Evolutionary conservation across 2,113 vertebrate species (phyloP).

Genomic region (Pseudorasbora parva): DNA sequence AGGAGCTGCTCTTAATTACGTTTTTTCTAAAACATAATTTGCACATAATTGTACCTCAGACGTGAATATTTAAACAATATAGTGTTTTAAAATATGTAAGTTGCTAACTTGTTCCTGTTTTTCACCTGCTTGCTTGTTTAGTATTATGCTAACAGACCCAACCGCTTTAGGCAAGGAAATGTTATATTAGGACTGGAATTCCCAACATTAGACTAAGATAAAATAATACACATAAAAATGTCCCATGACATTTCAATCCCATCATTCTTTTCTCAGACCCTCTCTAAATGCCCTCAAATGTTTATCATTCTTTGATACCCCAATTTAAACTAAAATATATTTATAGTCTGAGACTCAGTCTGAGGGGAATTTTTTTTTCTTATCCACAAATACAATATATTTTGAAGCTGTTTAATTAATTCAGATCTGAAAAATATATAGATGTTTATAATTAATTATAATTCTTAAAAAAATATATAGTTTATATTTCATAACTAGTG

Average conservation of each 20-base stretch:
- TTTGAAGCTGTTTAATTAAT: too few species aligned
- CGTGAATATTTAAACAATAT: too few species aligned
- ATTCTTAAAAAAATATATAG: too few species aligned
- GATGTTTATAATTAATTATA: too few species aligned
- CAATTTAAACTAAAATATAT: conserved; percentile 30
- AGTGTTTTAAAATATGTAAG: neutral
- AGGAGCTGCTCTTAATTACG: neutral
- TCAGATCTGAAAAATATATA: too few species aligned
- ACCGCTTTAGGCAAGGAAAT: neutral
- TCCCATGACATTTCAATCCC: conserved; percentile 20
- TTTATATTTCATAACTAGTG: neutral
- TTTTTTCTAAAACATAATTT: neutral
- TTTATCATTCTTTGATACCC: conserved; percentile 27
- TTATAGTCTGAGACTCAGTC: conserved; percentile 41
- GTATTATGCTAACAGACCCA: neutral
- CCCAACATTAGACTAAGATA: neutral
- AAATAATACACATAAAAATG: neutral
- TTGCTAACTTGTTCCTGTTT: neutral
- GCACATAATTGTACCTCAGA: neutral
- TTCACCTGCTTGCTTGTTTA: neutral
- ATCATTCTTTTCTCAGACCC: conserved; percentile 9
- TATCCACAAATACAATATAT: neutral
- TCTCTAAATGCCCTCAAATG: conserved; percentile 10
- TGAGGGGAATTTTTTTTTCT: conserved; percentile 15
- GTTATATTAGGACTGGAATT: neutral